A percentile compares a stretch with the other conserved stretches of the same genome.
These are phyloP conservation scores for Mus spretus DNA, from an alignment of 2,797 vertebrate species.

Conservation along the genomic window DNA sequence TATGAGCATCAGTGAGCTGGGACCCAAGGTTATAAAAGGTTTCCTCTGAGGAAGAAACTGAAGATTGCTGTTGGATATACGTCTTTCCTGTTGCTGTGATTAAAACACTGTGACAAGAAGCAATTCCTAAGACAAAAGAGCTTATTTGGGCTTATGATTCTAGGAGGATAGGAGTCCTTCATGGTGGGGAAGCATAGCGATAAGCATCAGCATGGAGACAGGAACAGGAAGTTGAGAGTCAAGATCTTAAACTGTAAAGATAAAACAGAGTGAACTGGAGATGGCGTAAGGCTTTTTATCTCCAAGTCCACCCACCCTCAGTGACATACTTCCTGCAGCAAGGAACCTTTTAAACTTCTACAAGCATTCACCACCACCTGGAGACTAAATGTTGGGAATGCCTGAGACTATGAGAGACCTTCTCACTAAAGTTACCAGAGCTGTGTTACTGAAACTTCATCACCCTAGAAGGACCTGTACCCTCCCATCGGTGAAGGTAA, in stretches of 20 bases:
- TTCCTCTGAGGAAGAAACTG: neutral
- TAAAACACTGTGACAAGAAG: neutral
- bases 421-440: neutral
- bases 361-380: neutral
- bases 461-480: too few species aligned
- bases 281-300: neutral
- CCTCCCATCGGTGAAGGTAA: accelerated
- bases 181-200: neutral
- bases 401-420: neutral
- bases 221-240: neutral
- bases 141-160: too few species aligned
- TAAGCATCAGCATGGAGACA: neutral
- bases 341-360: neutral
- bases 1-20: neutral
- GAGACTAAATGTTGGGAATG: neutral
- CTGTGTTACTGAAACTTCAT: neutral
- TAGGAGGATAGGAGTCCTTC: neutral
- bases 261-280: neutral
- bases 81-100: neutral
- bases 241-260: neutral
- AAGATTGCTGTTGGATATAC: neutral
- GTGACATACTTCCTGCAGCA: neutral
- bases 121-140: neutral
- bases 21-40: neutral
- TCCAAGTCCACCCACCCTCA: neutral